phyloP scores from a whole-genome alignment of 2,113 vertebrate species.

The Oenanthe oenanthe region DNA sequence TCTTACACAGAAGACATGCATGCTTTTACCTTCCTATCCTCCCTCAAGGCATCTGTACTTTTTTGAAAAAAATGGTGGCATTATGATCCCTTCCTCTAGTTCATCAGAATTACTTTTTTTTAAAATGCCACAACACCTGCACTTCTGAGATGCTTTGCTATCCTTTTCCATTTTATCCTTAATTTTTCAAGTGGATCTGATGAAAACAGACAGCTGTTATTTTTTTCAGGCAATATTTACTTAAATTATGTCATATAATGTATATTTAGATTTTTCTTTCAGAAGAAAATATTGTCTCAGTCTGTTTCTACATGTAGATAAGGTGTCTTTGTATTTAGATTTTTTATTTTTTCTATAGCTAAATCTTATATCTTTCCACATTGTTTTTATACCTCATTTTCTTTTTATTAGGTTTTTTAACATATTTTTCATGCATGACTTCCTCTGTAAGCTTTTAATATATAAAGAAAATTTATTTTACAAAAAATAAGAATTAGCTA shows the following conservation, averaged over 20 bases:
- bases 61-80: neutral
- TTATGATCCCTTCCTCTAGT: neutral
- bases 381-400: neutral
- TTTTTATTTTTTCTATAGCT: neutral
- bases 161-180: neutral
- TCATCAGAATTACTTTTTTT: neutral
- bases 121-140: neutral
- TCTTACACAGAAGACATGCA: neutral
- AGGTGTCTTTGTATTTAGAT: neutral
- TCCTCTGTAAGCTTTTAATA: neutral
- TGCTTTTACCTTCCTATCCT: neutral
- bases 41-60: neutral
- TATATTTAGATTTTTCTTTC: neutral
- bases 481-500: neutral
- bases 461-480: neutral
- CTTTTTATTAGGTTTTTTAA: neutral
- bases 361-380: neutral
- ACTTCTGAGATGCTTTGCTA: neutral
- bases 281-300: neutral
- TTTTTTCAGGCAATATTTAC: conserved; percentile 47
- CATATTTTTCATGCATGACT: neutral
- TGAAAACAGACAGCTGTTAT: conserved; percentile 10
- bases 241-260: neutral
- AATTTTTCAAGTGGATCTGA: neutral
- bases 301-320: neutral